Evolutionary conservation across 2,888 invertebrate genomes (phyloP).

Genomic region (Caprella mutica): DNA sequence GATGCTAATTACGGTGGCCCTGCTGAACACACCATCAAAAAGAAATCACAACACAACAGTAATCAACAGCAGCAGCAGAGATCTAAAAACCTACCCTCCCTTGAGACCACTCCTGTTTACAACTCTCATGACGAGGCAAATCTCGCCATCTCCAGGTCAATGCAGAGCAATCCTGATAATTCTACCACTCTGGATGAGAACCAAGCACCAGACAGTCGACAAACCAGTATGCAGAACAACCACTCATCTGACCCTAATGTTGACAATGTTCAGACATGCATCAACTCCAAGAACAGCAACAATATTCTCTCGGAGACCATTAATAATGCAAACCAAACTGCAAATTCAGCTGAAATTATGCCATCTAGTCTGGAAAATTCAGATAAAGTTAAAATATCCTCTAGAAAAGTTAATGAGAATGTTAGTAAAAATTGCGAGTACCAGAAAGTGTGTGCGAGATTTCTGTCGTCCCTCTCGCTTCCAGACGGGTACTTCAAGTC

Average conservation of each 20-base stretch:
- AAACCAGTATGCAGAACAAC: no score
- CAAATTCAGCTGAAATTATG: no score
- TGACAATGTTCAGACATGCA: no score
- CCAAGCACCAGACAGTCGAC: no score
- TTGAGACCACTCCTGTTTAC: constrained; percentile 1
- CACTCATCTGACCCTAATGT: no score
- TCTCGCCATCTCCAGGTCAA: constrained; percentile 6
- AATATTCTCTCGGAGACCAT: no score
- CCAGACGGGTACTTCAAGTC: constrained; percentile 50
- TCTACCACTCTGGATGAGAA: no score
- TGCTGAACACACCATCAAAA: constrained; percentile 17
- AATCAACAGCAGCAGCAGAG: constrained; percentile 14
- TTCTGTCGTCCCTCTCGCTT: constrained; percentile 52
- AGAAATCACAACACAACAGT: constrained; percentile 10
- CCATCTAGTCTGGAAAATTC: no score
- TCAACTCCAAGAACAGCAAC: no score
- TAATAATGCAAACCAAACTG: no score
- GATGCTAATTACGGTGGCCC: constrained; percentile 1
- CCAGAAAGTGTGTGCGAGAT: constrained; percentile 50
- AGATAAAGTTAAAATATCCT: no score
- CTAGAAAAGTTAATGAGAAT: no score
- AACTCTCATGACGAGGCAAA: constrained; percentile 12
- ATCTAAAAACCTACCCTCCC: neutral
- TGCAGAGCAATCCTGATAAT: constrained; percentile 7
- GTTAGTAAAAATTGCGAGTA: constrained; percentile 55